Conservation (phyloP, 2,113 vertebrate species). For the Sander lucioperca region DNA sequence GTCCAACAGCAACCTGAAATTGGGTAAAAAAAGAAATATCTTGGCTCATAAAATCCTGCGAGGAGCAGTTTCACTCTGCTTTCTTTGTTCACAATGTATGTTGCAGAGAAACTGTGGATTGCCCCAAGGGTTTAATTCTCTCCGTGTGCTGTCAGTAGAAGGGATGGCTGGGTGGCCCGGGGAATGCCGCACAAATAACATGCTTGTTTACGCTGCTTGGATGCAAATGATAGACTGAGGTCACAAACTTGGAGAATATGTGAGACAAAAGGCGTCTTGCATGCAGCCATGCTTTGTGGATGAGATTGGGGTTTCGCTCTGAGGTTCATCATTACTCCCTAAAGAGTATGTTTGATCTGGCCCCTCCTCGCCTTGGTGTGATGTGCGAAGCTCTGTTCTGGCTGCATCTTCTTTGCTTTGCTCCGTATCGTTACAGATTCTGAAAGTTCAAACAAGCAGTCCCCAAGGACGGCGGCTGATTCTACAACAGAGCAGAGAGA, state of each 20-base stretch:
- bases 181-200: constrained; percentile 66
- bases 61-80: constrained; percentile 58
- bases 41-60: constrained; percentile 61
- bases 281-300: constrained; percentile 36
- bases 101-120: constrained; percentile 58
- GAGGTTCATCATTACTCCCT: constrained; percentile 61
- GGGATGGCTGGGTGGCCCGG: constrained; percentile 60
- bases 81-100: constrained; percentile 70
- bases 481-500: constrained; percentile 62
- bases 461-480: constrained; percentile 65
- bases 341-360: constrained; percentile 65
- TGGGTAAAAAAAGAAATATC: constrained; percentile 57
- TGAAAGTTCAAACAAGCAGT: constrained; percentile 73
- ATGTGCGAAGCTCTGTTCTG: constrained; percentile 49
- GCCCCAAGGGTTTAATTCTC: constrained; percentile 66
- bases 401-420: constrained; percentile 56
- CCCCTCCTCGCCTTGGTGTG: constrained; percentile 48
- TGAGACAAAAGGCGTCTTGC: constrained; percentile 61
- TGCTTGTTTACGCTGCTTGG: constrained; percentile 70
- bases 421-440: constrained; percentile 71
- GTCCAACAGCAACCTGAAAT: constrained; percentile 64
- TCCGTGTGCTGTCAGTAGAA: constrained; percentile 53
- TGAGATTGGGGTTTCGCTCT: constrained; percentile 41
- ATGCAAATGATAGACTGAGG: constrained; percentile 76
- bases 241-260: constrained; percentile 58